Evolutionary conservation across 1,140 invertebrate genomes (phyloP), one percentile per base, ranked within the genome.

Genomic region (Ceratina japonica): DNA sequence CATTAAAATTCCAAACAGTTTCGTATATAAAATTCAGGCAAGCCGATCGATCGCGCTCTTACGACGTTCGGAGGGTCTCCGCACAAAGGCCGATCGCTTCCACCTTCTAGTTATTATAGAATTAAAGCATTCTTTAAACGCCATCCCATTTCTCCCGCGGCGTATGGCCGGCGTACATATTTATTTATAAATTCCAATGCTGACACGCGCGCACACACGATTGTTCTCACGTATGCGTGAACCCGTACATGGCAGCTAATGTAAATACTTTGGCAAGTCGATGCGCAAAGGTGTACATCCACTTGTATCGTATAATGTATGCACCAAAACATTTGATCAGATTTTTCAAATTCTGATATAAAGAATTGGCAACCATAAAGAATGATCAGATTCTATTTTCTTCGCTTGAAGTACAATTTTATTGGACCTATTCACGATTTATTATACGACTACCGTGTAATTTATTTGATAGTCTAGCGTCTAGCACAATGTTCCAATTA

Each of bases 161-260:
- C 88, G 87, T 87, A 83, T 88, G 88, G 85, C 86, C 83, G 79
- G 76, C 78, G 83, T 44, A 10, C 37, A 44, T 68, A 87, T 87
- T 89, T 89, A 88, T 89, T 89, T 89, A 89, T 89, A 89, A 89
- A 89, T 89, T 87, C 80, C 78, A 69, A 85, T 78, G 83, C 75
- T 82, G 64, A 49, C 75, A 66, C 78, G 73, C 82, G 76, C 80
- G 56, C 27, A 68, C 68, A 52, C 27, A 81, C 16, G 18, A 70
- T 15, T 74, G 49, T 31, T 54, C 70, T 20, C 18, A 1, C 59
- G 3, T 12, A 8, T 27, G 27, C 73, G 63, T 62, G 64, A 56
- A 58, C 24, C 2, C 7, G 15, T 15, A 64, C 24, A 66, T 20
- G 27, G 66, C 75, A 37, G 72, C 59, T 54, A 49, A 71, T 58